Evolutionary conservation across 2,113 vertebrate genomes (phyloP), one percentile per base, ranked within the genome.

Genomic region (Tinamus guttatus): DNA sequence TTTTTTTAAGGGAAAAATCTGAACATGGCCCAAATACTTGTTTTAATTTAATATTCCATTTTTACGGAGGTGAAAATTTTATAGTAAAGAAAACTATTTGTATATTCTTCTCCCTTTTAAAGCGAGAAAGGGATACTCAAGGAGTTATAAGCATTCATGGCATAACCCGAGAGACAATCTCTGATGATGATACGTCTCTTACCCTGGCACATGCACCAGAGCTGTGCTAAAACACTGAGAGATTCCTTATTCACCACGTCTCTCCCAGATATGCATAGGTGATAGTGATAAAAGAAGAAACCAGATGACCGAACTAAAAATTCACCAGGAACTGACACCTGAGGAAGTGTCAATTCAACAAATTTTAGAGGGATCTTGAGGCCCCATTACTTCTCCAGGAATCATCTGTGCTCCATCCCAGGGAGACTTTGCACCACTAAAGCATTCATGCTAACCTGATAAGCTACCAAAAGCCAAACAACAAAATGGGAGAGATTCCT

Each of bases 311-410:
- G 7, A 34, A 16, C n/a, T 36, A 49, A 49, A 36, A 45, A 49
- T 16, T n/a, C 22, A 16, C 32, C 17, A 34, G 41, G 43, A 45
- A 45, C 5, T 16, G 43, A 45, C 16, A 45, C 14, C 43, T 45
- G 43, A 6, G 43, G 14, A 45, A 15, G 16, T 45, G 43, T 45
- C 43, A 47, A 9, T 47, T 47, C 45, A 20, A 20, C 45, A 47
- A 19, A 47, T 47, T 47, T 47, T 47, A 47, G 1, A 20, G 58
- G 6, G 6, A 49, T 40, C 7, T 30, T 43, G n/a, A 67, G 51
- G 40, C 51, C 40, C 40, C 27, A 5, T 3, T 7, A 21, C 11
- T 11, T 45, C 5, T 28, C 1, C 0, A 0, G 3, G 3, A 9
- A 13, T 9, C 32, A 40, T 9, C 9, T 9, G 5, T 0, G 8